phyloP scores from a whole-genome alignment of 1,140 invertebrate species.

The Andricus grossulariae region DNA sequence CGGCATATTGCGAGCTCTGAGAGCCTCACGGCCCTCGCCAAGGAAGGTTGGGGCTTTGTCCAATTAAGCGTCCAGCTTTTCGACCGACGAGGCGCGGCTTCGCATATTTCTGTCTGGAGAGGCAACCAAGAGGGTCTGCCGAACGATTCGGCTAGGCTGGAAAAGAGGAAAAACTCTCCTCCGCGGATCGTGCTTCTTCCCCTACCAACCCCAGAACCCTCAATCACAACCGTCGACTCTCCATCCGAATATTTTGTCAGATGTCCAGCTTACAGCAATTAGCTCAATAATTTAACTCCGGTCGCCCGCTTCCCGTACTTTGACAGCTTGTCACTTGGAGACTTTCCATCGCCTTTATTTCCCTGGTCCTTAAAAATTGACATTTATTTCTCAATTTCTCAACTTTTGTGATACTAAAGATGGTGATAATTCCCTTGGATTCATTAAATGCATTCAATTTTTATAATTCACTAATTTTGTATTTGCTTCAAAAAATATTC shows the following conservation, averaged over 20 bases:
- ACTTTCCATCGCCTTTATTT: slow-evolving; percentile 27
- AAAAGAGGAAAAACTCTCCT: slow-evolving; percentile 63
- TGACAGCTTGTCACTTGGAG: slow-evolving; percentile 58
- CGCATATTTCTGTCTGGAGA: slow-evolving; percentile 72
- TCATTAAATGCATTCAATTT: neutral
- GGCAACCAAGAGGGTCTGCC: slow-evolving; percentile 48
- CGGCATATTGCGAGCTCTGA: slow-evolving; percentile 68
- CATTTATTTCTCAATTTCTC: slow-evolving; percentile 36
- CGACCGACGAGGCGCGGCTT: slow-evolving; percentile 60
- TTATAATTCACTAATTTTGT: neutral
- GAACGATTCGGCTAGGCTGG: slow-evolving; percentile 51
- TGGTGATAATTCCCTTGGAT: neutral
- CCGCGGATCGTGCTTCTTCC: slow-evolving; percentile 41
- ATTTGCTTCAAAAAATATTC: neutral
- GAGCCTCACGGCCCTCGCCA: slow-evolving; percentile 60
- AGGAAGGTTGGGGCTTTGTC: slow-evolving; percentile 72
- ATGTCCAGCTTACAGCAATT: slow-evolving; percentile 68
- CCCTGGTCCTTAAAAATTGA: slow-evolving; percentile 17
- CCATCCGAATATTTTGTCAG: slow-evolving; percentile 56
- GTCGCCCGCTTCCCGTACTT: slow-evolving; percentile 47
- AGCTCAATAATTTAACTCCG: slow-evolving; percentile 69
- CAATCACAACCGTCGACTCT: slow-evolving; percentile 36
- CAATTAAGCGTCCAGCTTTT: slow-evolving; percentile 74
- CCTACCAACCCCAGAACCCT: neutral
- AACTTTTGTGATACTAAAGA: neutral